Evolutionary conservation across 2,797 vertebrate genomes (phyloP).

Genomic region (Cuniculus paca): DNA sequence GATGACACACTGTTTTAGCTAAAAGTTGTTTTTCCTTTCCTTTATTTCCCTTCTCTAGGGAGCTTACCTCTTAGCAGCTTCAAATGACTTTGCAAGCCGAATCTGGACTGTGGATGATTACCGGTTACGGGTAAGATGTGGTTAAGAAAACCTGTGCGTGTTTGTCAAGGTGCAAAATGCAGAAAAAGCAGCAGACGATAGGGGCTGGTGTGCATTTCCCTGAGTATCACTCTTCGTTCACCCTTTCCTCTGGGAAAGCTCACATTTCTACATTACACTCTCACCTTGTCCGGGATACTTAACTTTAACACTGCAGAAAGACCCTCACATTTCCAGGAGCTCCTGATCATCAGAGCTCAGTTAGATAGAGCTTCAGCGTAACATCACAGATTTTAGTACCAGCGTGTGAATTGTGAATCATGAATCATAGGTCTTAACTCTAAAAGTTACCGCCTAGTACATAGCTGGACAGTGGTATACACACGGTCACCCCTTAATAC

Average conservation of each 20-base stretch:
- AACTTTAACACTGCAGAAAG: not conserved
- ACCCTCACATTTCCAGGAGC: not conserved
- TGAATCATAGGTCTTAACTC: not conserved
- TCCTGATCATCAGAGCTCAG: not conserved
- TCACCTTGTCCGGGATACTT: not conserved
- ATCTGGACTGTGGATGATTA: constrained; percentile 99
- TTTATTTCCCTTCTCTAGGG: constrained; percentile 89
- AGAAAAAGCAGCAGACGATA: not conserved
- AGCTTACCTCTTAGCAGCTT: constrained; percentile 96
- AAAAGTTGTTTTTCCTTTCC: constrained; percentile 38
- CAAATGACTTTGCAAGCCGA: constrained; percentile 98
- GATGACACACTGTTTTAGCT: not conserved
- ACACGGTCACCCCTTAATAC: not conserved
- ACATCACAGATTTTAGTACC: not conserved
- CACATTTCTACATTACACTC: not conserved
- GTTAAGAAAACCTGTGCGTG: not conserved
- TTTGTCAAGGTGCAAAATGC: not conserved
- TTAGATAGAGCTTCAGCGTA: not conserved
- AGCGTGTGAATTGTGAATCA: too few species aligned
- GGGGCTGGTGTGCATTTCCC: not conserved
- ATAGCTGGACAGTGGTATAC: not conserved
- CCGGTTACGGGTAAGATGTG: constrained; percentile 94
- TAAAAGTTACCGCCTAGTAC: not conserved
- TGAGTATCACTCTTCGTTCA: not conserved
- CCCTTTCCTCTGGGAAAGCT: not conserved